Conservation (phyloP, 1,140 invertebrate genomes). For the Asbolus verrucosus region DNA sequence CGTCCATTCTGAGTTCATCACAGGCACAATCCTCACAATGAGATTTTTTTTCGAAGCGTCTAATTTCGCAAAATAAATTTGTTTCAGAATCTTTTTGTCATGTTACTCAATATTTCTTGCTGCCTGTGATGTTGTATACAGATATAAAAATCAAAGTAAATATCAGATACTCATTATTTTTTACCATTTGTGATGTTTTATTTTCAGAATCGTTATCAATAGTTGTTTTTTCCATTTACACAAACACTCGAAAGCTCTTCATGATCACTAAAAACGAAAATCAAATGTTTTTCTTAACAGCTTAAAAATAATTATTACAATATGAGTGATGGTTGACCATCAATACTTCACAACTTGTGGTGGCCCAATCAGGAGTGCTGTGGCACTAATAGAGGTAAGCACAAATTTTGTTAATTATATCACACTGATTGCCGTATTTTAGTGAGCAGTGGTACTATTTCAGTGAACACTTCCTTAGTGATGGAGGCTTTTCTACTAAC, state of each 20-base stretch:
- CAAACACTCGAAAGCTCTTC: constrained; percentile 61
- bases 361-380: constrained; percentile 44
- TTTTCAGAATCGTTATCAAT: constrained; percentile 52
- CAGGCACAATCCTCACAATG: constrained; percentile 46
- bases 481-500: constrained; percentile 69
- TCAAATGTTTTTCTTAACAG: constrained; percentile 67
- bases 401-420: no score
- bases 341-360: constrained; percentile 53
- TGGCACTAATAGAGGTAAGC: no score
- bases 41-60: constrained; percentile 14
- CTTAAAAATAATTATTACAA: constrained; percentile 71
- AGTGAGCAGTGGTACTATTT: constrained; percentile 65
- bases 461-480: constrained; percentile 72
- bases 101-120: constrained; percentile 51
- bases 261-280: constrained; percentile 51
- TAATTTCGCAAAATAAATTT: constrained; percentile 1
- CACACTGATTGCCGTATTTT: no score
- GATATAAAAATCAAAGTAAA: constrained; percentile 13
- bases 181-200: neutral
- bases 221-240: constrained; percentile 63
- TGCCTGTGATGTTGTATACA: constrained; percentile 48
- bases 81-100: constrained; percentile 50
- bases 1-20: constrained; percentile 16
- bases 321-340: constrained; percentile 77
- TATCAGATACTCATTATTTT: no score